A percentile compares a stretch with the other conserved stretches of the same genome.
Conservation (phyloP, 2,888 invertebrate genomes). For the Acrocera orbiculus region DNA sequence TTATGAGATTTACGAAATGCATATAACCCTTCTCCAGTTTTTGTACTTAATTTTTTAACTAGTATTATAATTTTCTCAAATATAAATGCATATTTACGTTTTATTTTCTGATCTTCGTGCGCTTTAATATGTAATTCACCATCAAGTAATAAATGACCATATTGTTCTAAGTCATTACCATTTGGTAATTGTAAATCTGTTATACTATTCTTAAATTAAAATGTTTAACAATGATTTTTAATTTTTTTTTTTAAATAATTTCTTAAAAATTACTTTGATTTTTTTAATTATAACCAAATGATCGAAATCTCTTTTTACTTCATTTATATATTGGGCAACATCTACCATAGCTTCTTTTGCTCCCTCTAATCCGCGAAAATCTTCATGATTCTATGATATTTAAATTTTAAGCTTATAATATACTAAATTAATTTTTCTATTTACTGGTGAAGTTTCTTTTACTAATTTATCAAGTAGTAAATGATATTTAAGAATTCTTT, state of each 20-base stretch:
- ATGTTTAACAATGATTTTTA: no score
- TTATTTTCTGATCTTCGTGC: slow-evolving; percentile 72
- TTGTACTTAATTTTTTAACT: slow-evolving; percentile 26
- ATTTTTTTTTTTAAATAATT: slow-evolving; percentile 2
- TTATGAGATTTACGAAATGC: slow-evolving; percentile 72
- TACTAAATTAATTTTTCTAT: slow-evolving; percentile 15
- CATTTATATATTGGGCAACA: slow-evolving; percentile 92
- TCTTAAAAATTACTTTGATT: slow-evolving; percentile 45
- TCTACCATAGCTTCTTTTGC: slow-evolving; percentile 94
- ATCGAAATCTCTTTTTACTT: slow-evolving; percentile 92
- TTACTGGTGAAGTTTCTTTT: slow-evolving; percentile 66
- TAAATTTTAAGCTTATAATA: no score
- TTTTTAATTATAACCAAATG: slow-evolving; percentile 76
- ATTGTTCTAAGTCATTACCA: slow-evolving; percentile 67
- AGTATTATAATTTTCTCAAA: slow-evolving; percentile 89
- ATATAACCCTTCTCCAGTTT: slow-evolving; percentile 55
- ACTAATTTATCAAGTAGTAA: slow-evolving; percentile 77
- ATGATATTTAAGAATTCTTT: slow-evolving; percentile 94
- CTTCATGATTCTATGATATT: slow-evolving; percentile 52
- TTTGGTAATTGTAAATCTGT: slow-evolving; percentile 65
- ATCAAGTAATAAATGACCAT: slow-evolving; percentile 81
- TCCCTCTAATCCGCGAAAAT: slow-evolving; percentile 61
- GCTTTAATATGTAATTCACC: slow-evolving; percentile 86
- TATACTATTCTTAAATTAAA: slow-evolving; percentile 45
- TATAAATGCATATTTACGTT: slow-evolving; percentile 83